Conservation (phyloP, 2,888 invertebrate genomes). For the Ametastegia equiseti region DNA sequence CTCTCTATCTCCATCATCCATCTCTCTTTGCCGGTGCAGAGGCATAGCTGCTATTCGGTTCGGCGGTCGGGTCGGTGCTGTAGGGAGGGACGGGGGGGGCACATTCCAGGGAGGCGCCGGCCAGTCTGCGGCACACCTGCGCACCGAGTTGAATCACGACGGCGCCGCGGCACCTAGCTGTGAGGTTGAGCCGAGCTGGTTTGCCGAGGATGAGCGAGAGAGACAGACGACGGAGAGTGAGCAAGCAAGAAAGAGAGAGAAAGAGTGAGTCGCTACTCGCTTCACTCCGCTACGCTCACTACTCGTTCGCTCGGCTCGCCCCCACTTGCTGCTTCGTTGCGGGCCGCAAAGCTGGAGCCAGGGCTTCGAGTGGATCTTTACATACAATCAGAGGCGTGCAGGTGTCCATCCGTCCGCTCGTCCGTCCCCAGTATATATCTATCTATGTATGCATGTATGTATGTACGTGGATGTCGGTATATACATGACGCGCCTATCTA, state of each 20-base stretch:
- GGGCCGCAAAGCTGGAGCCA: constrained; percentile 45
- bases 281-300: constrained; percentile 24
- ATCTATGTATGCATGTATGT: not conserved
- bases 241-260: not conserved
- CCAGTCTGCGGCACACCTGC: constrained; percentile 75
- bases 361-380: constrained; percentile 62
- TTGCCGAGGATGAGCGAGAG: not conserved
- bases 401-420: constrained; percentile 67
- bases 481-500: not conserved
- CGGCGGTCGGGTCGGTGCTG: constrained; percentile 34
- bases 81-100: constrained; percentile 55
- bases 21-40: not conserved
- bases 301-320: constrained; percentile 4
- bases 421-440: not conserved
- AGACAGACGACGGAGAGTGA: not conserved
- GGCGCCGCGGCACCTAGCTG: constrained; percentile 63
- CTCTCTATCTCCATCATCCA: not conserved
- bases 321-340: constrained; percentile 48
- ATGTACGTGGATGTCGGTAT: not conserved
- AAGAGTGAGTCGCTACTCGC: not conserved
- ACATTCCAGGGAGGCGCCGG: constrained; percentile 75
- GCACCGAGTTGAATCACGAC: constrained; percentile 73
- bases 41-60: not conserved
- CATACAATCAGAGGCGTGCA: constrained; percentile 70
- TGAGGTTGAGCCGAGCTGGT: not conserved